These are phyloP conservation scores for Hypomecis punctinalis DNA, from an alignment of 2,888 invertebrate species.

Conservation along the genomic window DNA sequence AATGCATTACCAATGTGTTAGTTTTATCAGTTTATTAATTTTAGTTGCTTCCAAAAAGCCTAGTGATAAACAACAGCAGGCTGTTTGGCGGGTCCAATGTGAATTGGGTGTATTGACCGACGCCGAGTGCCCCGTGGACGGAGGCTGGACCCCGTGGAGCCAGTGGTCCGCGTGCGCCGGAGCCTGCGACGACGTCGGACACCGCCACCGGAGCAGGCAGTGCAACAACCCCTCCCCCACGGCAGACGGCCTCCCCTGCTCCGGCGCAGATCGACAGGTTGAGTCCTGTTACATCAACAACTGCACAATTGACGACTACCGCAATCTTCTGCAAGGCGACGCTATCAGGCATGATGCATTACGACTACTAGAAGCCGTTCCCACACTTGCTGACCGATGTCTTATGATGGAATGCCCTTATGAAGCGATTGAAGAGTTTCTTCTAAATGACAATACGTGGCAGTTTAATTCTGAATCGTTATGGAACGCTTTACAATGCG, in stretches of 20 bases:
- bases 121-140: slow-evolving; percentile 75
- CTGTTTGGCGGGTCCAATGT: slow-evolving; percentile 76
- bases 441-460: slow-evolving; percentile 71
- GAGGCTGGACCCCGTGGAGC: slow-evolving; percentile 80
- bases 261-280: slow-evolving; percentile 68
- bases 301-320: slow-evolving; percentile 73
- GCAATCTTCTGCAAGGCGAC: slow-evolving; percentile 65
- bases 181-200: slow-evolving; percentile 76
- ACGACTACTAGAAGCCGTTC: slow-evolving; percentile 68
- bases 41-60: slow-evolving; percentile 59
- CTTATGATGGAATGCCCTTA: slow-evolving; percentile 74
- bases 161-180: slow-evolving; percentile 77
- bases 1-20: slow-evolving; percentile 6
- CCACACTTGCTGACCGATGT: slow-evolving; percentile 74
- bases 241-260: slow-evolving; percentile 72
- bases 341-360: slow-evolving; percentile 65
- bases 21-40: slow-evolving; percentile 5
- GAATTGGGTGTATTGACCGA: slow-evolving; percentile 70
- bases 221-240: slow-evolving; percentile 77
- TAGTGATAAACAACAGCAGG: slow-evolving; percentile 56
- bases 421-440: slow-evolving; percentile 69
- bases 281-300: slow-evolving; percentile 72
- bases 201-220: slow-evolving; percentile 65
- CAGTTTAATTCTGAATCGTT: slow-evolving; percentile 68
- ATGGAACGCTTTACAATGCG: slow-evolving; percentile 82